phyloP scores from a whole-genome alignment of 1,140 invertebrate genomes.

The Temnothorax curvispinosus region DNA sequence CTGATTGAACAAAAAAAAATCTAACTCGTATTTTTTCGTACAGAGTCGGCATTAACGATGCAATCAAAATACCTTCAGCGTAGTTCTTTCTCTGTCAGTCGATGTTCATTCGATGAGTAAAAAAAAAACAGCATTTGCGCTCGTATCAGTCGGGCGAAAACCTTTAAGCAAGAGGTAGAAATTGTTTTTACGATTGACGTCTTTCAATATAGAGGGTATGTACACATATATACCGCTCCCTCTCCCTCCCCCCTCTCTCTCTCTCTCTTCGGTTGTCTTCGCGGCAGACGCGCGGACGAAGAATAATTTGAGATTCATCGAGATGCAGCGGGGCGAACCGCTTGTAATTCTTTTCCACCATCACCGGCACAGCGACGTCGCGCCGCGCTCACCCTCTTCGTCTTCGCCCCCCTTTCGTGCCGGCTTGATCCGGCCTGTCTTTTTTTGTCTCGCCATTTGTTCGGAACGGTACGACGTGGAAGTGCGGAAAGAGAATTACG shows the following conservation, averaged over 20 bases:
- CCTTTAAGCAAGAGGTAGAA: conserved; percentile 12
- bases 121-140: conserved; percentile 36
- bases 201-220: conserved; percentile 33
- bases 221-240: conserved; percentile 21
- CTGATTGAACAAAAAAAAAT: background rate
- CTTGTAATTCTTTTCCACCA: conserved; percentile 85
- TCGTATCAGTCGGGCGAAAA: conserved; percentile 32
- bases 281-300: conserved; percentile 54
- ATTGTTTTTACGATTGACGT: conserved; percentile 65
- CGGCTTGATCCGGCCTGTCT: conserved; percentile 59
- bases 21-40: background rate
- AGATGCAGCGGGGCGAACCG: conserved; percentile 82
- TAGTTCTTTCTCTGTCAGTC: conserved; percentile 30
- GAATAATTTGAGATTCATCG: conserved; percentile 85
- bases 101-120: conserved; percentile 41
- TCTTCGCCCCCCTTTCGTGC: background rate
- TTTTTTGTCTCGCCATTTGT: conserved; percentile 80
- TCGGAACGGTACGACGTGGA: conserved; percentile 74
- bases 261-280: background rate
- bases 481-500: conserved; percentile 67
- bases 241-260: background rate
- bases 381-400: conserved; percentile 61
- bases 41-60: conserved; percentile 36
- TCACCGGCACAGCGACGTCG: conserved; percentile 68
- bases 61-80: conserved; percentile 39